These are phyloP conservation scores for Dicrostonyx torquatus DNA, from an alignment of 2,797 vertebrate genomes.

Conservation along the genomic window DNA sequence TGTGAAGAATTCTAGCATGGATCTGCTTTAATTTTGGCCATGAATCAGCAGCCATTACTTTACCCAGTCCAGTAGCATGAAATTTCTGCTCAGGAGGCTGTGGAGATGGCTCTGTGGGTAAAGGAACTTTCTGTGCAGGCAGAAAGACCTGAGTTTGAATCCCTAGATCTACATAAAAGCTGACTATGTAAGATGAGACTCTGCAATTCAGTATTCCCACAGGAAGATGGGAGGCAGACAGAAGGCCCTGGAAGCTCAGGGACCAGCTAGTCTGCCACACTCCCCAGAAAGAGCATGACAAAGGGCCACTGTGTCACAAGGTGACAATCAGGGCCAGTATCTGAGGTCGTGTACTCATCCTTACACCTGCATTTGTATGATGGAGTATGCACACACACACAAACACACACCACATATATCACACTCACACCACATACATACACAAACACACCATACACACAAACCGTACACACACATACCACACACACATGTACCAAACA, in stretches of 20 bases:
- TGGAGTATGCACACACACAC: not conserved
- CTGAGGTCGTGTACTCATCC: not conserved
- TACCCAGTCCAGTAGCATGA: not conserved
- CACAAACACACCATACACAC: not conserved
- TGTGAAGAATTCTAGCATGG: not conserved
- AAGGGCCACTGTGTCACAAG: not conserved
- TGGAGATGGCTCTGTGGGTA: not conserved
- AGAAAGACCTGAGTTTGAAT: not conserved
- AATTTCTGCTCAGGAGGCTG: not conserved
- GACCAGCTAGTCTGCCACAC: not conserved
- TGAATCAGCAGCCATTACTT: conserved; percentile 6
- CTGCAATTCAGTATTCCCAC: not conserved
- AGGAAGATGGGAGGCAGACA: not conserved
- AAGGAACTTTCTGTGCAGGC: not conserved
- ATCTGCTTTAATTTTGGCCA: conserved; percentile 21
- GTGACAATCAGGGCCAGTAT: not conserved
- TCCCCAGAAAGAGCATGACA: not conserved
- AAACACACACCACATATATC: not conserved
- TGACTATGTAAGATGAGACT: not conserved
- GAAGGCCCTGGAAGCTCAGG: not conserved
- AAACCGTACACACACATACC: not conserved
- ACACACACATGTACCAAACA: not conserved
- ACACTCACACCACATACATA: not conserved
- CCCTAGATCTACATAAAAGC: not conserved
- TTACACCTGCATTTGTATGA: not conserved